These are phyloP conservation scores for Lasius fuliginosus DNA, from an alignment of 2,888 invertebrate genomes.

Conservation along the genomic window DNA sequence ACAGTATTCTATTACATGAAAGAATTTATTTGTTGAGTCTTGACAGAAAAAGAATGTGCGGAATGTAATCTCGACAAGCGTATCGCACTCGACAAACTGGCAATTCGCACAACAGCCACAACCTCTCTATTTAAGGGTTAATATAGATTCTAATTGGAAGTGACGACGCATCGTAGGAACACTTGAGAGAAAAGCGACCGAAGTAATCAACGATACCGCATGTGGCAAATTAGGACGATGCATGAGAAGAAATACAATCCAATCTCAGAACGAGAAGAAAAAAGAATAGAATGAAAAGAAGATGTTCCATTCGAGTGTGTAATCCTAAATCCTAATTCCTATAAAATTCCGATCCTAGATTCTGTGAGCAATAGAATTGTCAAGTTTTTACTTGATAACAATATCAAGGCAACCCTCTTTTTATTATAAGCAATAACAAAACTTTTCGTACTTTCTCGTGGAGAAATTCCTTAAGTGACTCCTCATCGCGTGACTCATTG, in stretches of 20 bases:
- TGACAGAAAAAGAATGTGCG: neutral
- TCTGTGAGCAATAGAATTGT: neutral
- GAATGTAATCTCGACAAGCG: slow-evolving; percentile 52
- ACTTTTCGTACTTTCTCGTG: slow-evolving; percentile 45
- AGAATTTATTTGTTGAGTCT: neutral
- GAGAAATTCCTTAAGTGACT: slow-evolving; percentile 62
- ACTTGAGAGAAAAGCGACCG: slow-evolving; percentile 28
- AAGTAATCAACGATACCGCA: neutral
- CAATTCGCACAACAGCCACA: slow-evolving; percentile 52
- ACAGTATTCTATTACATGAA: neutral
- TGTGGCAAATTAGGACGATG: neutral
- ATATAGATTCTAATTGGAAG: slow-evolving; percentile 54
- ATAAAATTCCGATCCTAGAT: neutral
- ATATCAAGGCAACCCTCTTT: neutral
- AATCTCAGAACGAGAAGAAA: neutral
- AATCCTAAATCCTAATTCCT: neutral
- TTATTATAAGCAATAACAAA: neutral
- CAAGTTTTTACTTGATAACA: neutral
- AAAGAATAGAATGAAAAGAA: neutral
- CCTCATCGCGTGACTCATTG: slow-evolving; percentile 68
- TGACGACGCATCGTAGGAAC: slow-evolving; percentile 24
- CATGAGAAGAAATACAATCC: neutral
- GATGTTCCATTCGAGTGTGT: neutral
- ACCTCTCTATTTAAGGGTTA: slow-evolving; percentile 65
- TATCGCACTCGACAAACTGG: slow-evolving; percentile 36